These are phyloP conservation scores for Zonotrichia albicollis DNA, from an alignment of 2,797 vertebrate species.

Conservation along the genomic window DNA sequence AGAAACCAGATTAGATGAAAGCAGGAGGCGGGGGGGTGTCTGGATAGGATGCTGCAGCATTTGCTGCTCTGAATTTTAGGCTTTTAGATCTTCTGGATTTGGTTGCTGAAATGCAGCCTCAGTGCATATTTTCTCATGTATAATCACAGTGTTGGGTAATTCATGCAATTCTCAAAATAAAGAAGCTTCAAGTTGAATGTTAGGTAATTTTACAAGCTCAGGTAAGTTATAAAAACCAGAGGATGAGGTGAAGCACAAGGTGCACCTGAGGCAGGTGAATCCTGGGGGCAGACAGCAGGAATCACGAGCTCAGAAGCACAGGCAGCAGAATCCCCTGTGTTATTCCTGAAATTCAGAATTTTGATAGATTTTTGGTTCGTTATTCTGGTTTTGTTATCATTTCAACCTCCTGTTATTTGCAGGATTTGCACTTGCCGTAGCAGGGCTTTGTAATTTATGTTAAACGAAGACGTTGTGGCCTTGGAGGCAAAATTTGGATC, in stretches of 20 bases:
- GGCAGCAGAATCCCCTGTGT: not conserved
- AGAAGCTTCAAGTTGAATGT: not conserved
- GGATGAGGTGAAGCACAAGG: not conserved
- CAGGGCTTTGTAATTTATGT: not conserved
- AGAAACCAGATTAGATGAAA: not conserved
- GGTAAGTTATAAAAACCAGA: not conserved
- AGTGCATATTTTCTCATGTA: fast-evolving
- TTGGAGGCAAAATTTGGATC: not conserved
- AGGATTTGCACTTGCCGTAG: not conserved
- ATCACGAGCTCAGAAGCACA: not conserved
- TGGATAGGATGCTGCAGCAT: not conserved
- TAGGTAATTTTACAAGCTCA: not conserved
- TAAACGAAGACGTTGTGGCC: fast-evolving
- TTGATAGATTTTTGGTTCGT: fast-evolving
- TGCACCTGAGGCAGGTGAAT: not conserved
- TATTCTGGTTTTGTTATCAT: not conserved
- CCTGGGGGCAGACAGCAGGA: not conserved
- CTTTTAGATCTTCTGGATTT: no score
- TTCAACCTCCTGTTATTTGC: not conserved
- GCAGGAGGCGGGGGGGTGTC: not conserved
- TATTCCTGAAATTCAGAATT: not conserved
- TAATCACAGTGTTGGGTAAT: not conserved
- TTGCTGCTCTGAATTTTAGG: not conserved
- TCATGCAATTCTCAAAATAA: not conserved
- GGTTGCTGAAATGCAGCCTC: not conserved